phyloP scores from a whole-genome alignment of 1,140 invertebrate species.

The Drosophila asahinai region DNA sequence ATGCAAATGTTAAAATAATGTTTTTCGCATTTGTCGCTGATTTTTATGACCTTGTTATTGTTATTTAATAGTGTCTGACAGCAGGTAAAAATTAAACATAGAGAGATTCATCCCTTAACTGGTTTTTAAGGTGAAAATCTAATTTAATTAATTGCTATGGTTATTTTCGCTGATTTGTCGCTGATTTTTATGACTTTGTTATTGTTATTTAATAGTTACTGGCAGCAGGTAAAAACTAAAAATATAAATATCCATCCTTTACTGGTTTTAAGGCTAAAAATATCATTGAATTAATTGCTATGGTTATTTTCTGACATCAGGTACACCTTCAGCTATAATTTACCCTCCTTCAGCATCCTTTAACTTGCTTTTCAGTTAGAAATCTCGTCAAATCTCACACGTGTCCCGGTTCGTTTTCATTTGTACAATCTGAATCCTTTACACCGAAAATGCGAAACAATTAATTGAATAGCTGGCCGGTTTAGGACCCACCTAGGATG shows the following conservation, averaged over 20 bases:
- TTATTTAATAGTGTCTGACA: conserved; percentile 51
- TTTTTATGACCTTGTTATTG: conserved; percentile 71
- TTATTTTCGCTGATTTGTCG: conserved; percentile 53
- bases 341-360: no score
- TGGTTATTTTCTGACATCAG: background rate
- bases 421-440: conserved; percentile 43
- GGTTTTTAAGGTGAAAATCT: conserved; percentile 10
- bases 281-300: background rate
- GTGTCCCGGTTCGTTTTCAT: conserved; percentile 11
- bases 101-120: background rate
- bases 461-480: conserved; percentile 62
- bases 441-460: conserved; percentile 59
- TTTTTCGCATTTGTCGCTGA: conserved; percentile 57
- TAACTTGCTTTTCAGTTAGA: background rate
- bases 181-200: conserved; percentile 67
- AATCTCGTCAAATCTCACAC: conserved; percentile 62
- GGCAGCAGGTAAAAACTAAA: conserved; percentile 23
- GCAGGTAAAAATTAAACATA: conserved; percentile 26
- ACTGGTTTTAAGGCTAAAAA: conserved; percentile 7
- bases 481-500: conserved; percentile 13
- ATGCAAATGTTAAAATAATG: conserved; percentile 76
- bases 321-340: no score
- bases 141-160: background rate
- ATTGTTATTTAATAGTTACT: conserved; percentile 62
- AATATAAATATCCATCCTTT: background rate